Percentiles rank a stretch among this genome's conserved stretches.
These are phyloP conservation scores for Caerostris darwini DNA, from an alignment of 1,140 invertebrate species.

Conservation along the genomic window DNA sequence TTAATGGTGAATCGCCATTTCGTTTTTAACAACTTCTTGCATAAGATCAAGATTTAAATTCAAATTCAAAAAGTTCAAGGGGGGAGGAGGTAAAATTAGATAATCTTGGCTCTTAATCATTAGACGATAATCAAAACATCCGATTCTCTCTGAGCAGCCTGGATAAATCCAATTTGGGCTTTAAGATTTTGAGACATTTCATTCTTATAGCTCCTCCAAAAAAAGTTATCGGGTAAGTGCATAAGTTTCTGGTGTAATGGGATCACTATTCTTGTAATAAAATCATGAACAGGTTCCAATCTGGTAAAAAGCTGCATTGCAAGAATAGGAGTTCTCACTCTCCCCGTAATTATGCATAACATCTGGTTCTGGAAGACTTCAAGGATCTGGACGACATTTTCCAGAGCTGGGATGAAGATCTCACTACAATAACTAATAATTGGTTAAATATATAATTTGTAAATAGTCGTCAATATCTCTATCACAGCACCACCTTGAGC, in stretches of 20 bases:
- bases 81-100: background rate
- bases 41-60: background rate
- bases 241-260: background rate
- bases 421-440: slow-evolving; percentile 25
- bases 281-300: background rate
- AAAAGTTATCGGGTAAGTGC: background rate
- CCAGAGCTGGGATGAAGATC: slow-evolving; percentile 3
- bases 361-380: slow-evolving; percentile 24
- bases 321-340: too few relatives aligned
- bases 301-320: too few relatives aligned
- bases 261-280: background rate
- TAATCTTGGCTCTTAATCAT: background rate
- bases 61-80: slow-evolving; percentile 25
- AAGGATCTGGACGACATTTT: background rate
- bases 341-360: background rate
- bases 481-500: background rate
- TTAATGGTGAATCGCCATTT: background rate
- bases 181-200: slow-evolving; percentile 35
- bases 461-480: background rate
- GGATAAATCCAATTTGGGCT: background rate
- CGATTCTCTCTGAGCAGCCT: slow-evolving; percentile 28
- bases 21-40: slow-evolving; percentile 3
- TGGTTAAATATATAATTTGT: slow-evolving; percentile 46
- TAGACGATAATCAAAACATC: slow-evolving; percentile 10
- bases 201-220: slow-evolving; percentile 37